Evolutionary conservation across 2,797 vertebrate genomes (phyloP), one percentile per base, ranked within the genome.

Genomic region (Chiroxiphia lanceolata): DNA sequence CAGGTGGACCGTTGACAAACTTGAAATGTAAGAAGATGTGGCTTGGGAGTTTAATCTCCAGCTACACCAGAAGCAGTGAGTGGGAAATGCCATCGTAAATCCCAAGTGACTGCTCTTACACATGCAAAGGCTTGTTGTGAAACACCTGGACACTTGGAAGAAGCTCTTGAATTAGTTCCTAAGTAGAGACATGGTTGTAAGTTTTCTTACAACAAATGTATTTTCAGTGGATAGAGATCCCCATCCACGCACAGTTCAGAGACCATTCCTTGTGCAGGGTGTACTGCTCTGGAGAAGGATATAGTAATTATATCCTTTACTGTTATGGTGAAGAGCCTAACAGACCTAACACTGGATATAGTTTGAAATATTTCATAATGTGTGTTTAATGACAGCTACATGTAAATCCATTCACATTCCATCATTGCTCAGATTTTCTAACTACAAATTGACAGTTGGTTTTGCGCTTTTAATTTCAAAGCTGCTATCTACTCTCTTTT

Each of bases 381-480:
- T 40, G 33, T 51, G 3, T 74, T 48, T 80, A 61, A 87, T 87
- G 42, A 85, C 45, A 90, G 53, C 45, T 56, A 36, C 22, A 16
- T 2, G 12, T 48, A 64, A 94, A 96, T 86, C 71, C 21, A 27
- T 87, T 95, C 57, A 56, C 23, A n/a, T 96, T 94, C 78, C 75
- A 72, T 36, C 34, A 34, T 80, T 83, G 57, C 61, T 94, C n/a
- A 70, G 78, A 47, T 94, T 94, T 94, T 95, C 86, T 97, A 95
- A 96, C 94, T 97, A 84, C 33, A 81, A 93, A 93, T 48, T 94
- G 82, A 88, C 7, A 14, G 82, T 92, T 95, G 83, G 56, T 83
- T 92, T 87, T 76, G 59, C 69, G 65, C 93, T 96, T 95, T 95
- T 61, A 67, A 86, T 93, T 96, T 95, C 91, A 95, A 94, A 94